These are phyloP conservation scores for Eurystomus gularis DNA, from an alignment of 2,113 vertebrate species.

Conservation along the genomic window DNA sequence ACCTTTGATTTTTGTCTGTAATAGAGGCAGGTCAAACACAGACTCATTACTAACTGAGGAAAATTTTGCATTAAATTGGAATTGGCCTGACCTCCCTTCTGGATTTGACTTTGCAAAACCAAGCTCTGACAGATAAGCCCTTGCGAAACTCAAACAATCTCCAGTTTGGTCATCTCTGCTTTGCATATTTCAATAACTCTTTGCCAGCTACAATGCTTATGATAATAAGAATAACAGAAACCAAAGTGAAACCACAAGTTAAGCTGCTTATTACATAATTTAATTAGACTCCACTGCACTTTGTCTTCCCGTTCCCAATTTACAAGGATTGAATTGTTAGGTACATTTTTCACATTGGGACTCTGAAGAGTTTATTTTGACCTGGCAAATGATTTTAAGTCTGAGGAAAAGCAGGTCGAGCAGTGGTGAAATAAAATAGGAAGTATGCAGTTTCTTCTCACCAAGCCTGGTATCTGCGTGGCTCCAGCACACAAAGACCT, in stretches of 20 bases:
- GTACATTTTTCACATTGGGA: slow-evolving; percentile 80
- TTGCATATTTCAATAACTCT: slow-evolving; percentile 66
- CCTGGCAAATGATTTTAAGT: slow-evolving; percentile 88
- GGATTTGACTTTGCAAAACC: not conserved
- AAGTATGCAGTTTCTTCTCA: slow-evolving; percentile 83
- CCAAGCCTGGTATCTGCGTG: slow-evolving; percentile 70
- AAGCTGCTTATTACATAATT: slow-evolving; percentile 76
- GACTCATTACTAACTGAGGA: not conserved
- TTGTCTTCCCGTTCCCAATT: slow-evolving; percentile 77
- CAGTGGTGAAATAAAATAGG: slow-evolving; percentile 80
- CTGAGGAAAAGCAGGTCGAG: slow-evolving; percentile 87
- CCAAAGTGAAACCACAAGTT: slow-evolving; percentile 73
- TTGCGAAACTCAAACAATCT: slow-evolving; percentile 2
- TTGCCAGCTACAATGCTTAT: slow-evolving; percentile 55
- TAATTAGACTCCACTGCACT: slow-evolving; percentile 77
- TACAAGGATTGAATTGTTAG: slow-evolving; percentile 79
- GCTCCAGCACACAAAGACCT: slow-evolving; percentile 87
- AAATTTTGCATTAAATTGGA: slow-evolving; percentile 21
- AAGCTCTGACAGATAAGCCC: slow-evolving; percentile 29
- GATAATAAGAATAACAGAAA: slow-evolving; percentile 74
- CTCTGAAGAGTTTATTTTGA: slow-evolving; percentile 83
- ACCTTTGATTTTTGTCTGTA: slow-evolving; percentile 37
- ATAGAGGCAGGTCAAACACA: not conserved
- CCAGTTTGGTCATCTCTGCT: slow-evolving; percentile 47
- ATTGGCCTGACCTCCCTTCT: slow-evolving; percentile 8